Conservation (phyloP, 1,140 invertebrate species). For the Drosophila littoralis region DNA sequence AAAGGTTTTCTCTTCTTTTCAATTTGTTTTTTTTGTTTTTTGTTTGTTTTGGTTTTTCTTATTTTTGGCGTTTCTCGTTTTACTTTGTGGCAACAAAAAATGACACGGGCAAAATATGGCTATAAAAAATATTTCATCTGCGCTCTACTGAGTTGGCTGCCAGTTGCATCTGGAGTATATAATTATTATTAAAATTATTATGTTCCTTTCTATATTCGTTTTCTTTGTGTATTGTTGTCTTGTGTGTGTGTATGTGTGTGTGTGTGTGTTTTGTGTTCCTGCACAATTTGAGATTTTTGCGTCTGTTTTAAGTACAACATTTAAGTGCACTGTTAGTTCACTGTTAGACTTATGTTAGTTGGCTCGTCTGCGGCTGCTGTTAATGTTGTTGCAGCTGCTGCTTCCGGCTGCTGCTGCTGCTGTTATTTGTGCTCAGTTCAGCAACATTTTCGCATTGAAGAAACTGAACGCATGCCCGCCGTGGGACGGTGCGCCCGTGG, state of each 20-base stretch:
- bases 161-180: conserved; percentile 24
- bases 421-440: conserved; percentile 45
- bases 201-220: no score
- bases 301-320: conserved; percentile 69
- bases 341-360: conserved; percentile 29
- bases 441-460: conserved; percentile 79
- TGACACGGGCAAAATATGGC: conserved; percentile 39
- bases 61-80: background rate
- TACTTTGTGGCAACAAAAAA: conserved; percentile 15
- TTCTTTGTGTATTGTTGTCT: no score
- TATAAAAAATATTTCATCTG: conserved; percentile 72
- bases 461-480: conserved; percentile 66
- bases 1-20: conserved; percentile 59
- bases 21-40: conserved; percentile 1
- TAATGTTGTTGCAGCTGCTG: conserved; percentile 5
- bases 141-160: conserved; percentile 28
- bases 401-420: conserved; percentile 9
- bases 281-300: conserved; percentile 73
- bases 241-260: no score
- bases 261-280: conserved; percentile 64
- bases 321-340: conserved; percentile 68
- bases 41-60: background rate
- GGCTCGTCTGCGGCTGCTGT: conserved; percentile 22
- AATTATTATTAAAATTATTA: conserved; percentile 10
- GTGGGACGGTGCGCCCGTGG: conserved; percentile 40